Base-by-base conservation (phyloP, 2,797 vertebrate species). In the Phrynocephalus forsythii region DNA sequence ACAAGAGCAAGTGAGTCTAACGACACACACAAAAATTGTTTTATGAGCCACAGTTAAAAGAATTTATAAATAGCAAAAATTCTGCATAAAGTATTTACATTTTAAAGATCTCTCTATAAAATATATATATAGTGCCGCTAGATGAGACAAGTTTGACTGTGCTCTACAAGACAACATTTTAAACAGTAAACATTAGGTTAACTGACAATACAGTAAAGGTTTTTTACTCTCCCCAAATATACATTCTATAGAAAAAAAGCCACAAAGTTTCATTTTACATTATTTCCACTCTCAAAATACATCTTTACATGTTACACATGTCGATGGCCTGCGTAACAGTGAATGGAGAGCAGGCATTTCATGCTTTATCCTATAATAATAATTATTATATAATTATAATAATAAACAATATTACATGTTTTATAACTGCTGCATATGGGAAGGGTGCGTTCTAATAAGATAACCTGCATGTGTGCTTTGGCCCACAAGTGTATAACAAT, bases 21-120 rank as follows among this genome's bases (percentile, higher is more conserved):
- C 56, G 88, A 0, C 77, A 81, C 90, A 81, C 90, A 92, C 73
- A 94, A 85, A 92, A 94, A 60, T 90, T 89, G 85, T 90, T 94
- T 93, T 95, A 95, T 92, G 91, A 96, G 91, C 33, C 5, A 95
- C 33, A 94, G 92, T 95, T 93, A 92, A 94, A 91, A 44, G 94
- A 85, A 94, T 95, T 96, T 96, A 97, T 97, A 97, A 97, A 97
- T 97, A 97, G 94, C 93, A 96, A 97, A 96, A 96, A 95, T 88
- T 95, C 91, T 93, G 95, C 96, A 96, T 95, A 95, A 96, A 97
- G 95, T 97, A 97, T 97, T 95, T 97, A 97, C 96, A 97, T 91
- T 95, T 96, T 94, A 92, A 94, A 94, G 92, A 90, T 94, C 93
- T 94, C 90, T 90, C 92, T 95, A 96, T 96, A 94, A 95, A 95